phyloP scores from a whole-genome alignment of 2,113 vertebrate genomes.

The Heterotis niloticus region DNA sequence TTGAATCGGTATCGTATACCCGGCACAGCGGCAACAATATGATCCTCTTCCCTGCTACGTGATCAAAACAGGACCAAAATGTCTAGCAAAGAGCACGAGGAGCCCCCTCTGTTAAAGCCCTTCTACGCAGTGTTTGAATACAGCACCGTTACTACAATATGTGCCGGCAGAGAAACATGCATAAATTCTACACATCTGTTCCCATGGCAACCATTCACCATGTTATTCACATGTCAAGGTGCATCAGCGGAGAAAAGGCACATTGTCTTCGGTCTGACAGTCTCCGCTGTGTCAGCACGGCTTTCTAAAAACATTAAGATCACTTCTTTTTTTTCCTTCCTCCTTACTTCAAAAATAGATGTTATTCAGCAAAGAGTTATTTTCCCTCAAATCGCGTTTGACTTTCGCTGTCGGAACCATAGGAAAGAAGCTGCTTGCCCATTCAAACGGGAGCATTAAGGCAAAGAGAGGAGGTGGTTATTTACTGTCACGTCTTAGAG shows the following conservation, averaged over 20 bases:
- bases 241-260: slow-evolving; percentile 94
- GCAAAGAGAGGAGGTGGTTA: slow-evolving; percentile 45
- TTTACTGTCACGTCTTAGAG: slow-evolving; percentile 37
- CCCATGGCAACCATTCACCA: slow-evolving; percentile 96
- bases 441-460: background rate
- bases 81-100: slow-evolving; percentile 40
- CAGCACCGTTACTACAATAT: slow-evolving; percentile 80
- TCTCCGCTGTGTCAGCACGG: slow-evolving; percentile 73
- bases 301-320: slow-evolving; percentile 61
- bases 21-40: slow-evolving; percentile 41
- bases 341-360: slow-evolving; percentile 56
- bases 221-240: slow-evolving; percentile 98
- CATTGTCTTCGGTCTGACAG: slow-evolving; percentile 91
- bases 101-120: slow-evolving; percentile 42
- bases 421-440: background rate
- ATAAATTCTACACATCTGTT: slow-evolving; percentile 99
- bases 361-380: slow-evolving; percentile 60
- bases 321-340: slow-evolving; percentile 30
- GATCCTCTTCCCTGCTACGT: slow-evolving; percentile 49
- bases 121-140: slow-evolving; percentile 69
- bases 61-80: slow-evolving; percentile 57
- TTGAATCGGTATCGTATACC: slow-evolving; percentile 41
- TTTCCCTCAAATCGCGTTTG: slow-evolving; percentile 57
- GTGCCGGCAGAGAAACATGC: slow-evolving; percentile 85
- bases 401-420: slow-evolving; percentile 51